Percentiles rank a stretch among this genome's conserved stretches.
phyloP scores from a whole-genome alignment of 1,140 invertebrate species.

The Dufourea novaeangliae region DNA sequence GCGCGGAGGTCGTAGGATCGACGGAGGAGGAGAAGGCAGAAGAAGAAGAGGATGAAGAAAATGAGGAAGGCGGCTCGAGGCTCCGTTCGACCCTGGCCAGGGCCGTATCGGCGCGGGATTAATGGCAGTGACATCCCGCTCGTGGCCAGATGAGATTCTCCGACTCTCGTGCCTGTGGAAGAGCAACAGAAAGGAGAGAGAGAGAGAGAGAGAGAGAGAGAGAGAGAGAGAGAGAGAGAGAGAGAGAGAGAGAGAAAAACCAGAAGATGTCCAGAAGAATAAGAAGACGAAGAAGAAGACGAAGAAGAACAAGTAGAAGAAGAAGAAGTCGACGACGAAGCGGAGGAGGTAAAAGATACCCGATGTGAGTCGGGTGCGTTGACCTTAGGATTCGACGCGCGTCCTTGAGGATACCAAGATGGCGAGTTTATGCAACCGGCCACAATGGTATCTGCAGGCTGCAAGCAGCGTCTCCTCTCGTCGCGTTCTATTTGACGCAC shows the following conservation, averaged over 20 bases:
- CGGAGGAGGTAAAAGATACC: slow-evolving; percentile 58
- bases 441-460: slow-evolving; percentile 71
- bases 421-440: slow-evolving; percentile 78
- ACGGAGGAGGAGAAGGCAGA: slow-evolving; percentile 42
- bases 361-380: slow-evolving; percentile 74
- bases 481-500: slow-evolving; percentile 70
- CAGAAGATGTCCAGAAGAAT: slow-evolving; percentile 41
- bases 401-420: slow-evolving; percentile 79
- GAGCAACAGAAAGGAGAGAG: slow-evolving; percentile 38
- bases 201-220: slow-evolving; percentile 26
- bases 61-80: slow-evolving; percentile 60
- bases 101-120: slow-evolving; percentile 71
- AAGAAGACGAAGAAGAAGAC: slow-evolving; percentile 43
- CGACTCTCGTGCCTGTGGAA: slow-evolving; percentile 50
- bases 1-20: slow-evolving; percentile 61
- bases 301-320: slow-evolving; percentile 47
- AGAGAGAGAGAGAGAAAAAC: background rate
- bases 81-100: slow-evolving; percentile 62
- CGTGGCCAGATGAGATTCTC: slow-evolving; percentile 70
- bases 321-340: slow-evolving; percentile 65
- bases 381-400: slow-evolving; percentile 77
- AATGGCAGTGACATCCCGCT: slow-evolving; percentile 77
- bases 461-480: slow-evolving; percentile 53
- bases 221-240: slow-evolving; percentile 45
- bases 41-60: slow-evolving; percentile 55